phyloP scores from a whole-genome alignment of 2,113 vertebrate genomes.

The Platichthys stellatus region DNA sequence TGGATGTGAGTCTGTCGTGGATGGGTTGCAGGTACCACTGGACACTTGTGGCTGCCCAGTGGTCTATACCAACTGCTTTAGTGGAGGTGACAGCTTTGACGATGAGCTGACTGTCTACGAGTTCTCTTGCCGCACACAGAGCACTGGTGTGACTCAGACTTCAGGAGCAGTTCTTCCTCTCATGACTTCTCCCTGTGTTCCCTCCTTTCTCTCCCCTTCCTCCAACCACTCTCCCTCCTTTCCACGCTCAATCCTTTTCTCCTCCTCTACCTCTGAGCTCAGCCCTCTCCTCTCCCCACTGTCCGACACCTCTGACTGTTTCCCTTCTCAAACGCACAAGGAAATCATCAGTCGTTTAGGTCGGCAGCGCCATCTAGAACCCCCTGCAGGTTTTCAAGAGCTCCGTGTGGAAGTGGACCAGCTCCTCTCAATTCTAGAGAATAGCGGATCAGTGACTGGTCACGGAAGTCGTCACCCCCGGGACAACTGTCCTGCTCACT shows the following conservation, averaged over 20 bases:
- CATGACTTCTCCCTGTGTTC: constrained; percentile 62
- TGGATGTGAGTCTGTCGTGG: constrained; percentile 74
- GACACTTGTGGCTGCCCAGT: constrained; percentile 88
- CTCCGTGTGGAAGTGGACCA: constrained; percentile 83
- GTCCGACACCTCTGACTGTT: constrained; percentile 51
- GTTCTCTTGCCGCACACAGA: constrained; percentile 73
- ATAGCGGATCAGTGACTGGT: constrained; percentile 63
- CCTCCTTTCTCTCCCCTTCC: constrained; percentile 69
- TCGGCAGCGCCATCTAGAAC: constrained; percentile 72
- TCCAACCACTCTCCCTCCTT: constrained; percentile 81
- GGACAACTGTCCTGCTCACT: constrained; percentile 85
- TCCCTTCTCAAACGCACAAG: constrained; percentile 68
- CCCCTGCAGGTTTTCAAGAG: constrained; percentile 83
- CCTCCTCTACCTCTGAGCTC: constrained; percentile 76
- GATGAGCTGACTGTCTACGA: constrained; percentile 77
- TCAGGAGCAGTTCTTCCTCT: constrained; percentile 56
- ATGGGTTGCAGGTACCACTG: constrained; percentile 72
- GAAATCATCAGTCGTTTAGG: constrained; percentile 82
- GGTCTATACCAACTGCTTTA: constrained; percentile 90
- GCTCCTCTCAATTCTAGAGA: constrained; percentile 73
- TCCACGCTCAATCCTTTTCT: constrained; percentile 69
- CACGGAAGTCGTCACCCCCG: constrained; percentile 81
- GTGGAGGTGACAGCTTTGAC: constrained; percentile 78
- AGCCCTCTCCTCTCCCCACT: constrained; percentile 80
- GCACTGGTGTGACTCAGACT: constrained; percentile 42